A percentile compares a stretch with the other conserved stretches of the same genome.
Conservation (phyloP, 2,888 invertebrate genomes). For the Trachelus iudaicus region DNA sequence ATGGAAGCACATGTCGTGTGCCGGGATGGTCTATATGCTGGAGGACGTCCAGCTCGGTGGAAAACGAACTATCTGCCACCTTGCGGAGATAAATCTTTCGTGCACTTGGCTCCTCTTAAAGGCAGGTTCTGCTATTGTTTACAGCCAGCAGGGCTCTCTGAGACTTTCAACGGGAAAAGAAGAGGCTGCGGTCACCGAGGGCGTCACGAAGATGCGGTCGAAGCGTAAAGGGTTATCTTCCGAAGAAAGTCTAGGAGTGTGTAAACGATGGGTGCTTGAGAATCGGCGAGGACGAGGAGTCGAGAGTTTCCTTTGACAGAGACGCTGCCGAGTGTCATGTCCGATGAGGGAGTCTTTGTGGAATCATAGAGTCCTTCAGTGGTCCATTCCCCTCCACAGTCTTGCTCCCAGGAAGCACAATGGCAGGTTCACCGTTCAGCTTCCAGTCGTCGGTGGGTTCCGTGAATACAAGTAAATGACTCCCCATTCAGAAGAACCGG, state of each 20-base stretch:
- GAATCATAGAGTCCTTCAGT: conserved; percentile 37
- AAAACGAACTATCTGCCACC: conserved; percentile 44
- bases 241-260: neutral
- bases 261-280: neutral
- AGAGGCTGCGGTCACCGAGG: conserved; percentile 31
- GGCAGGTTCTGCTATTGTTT: neutral
- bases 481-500: neutral
- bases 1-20: conserved; percentile 50
- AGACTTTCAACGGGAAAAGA: conserved; percentile 5
- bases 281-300: neutral
- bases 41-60: neutral
- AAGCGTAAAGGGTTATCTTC: neutral
- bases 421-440: conserved; percentile 48
- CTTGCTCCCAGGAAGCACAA: conserved; percentile 38
- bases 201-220: neutral
- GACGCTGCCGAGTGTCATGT: conserved; percentile 32
- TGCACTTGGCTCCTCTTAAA: neutral
- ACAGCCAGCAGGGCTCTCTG: neutral
- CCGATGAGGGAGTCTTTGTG: conserved; percentile 36
- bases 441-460: neutral
- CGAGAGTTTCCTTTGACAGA: neutral
- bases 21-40: conserved; percentile 8
- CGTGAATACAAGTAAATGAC: conserved; percentile 1
- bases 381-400: neutral
- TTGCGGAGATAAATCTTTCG: conserved; percentile 46